phyloP scores from a whole-genome alignment of 2,797 vertebrate species.

The Phrynocephalus vlangalii region DNA sequence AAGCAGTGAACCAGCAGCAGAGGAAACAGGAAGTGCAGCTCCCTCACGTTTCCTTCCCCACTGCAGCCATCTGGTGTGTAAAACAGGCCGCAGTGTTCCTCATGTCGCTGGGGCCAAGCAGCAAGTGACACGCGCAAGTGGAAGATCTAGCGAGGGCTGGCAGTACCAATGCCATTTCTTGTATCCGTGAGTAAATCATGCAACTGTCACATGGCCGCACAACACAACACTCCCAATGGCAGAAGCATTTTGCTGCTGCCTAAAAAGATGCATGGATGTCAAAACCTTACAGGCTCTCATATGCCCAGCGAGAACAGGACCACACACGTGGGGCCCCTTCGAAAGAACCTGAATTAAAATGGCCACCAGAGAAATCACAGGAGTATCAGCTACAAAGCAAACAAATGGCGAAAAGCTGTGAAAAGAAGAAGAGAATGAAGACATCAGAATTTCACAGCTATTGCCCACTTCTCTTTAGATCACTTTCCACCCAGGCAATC shows the following conservation, averaged over 20 bases:
- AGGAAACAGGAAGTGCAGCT: background rate
- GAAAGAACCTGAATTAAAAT: background rate
- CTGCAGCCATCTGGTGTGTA: background rate
- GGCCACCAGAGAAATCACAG: conserved; percentile 47
- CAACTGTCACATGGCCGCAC: background rate
- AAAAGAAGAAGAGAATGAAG: background rate
- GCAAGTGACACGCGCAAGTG: no score
- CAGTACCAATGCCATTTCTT: background rate
- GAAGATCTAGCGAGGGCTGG: background rate
- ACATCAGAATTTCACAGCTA: conserved; percentile 50
- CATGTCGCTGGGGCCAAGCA: background rate
- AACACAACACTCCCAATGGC: no score
- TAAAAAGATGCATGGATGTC: background rate
- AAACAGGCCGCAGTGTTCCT: background rate
- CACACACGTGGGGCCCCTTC: background rate
- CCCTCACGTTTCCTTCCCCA: background rate
- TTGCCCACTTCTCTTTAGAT: conserved; percentile 1
- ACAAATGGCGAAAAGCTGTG: conserved; percentile 18
- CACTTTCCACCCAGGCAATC: conserved; percentile 27
- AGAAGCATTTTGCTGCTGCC: background rate
- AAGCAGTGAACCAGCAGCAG: background rate
- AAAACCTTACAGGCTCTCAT: no score
- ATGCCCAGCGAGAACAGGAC: background rate
- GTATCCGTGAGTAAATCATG: background rate
- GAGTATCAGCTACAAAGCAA: conserved; percentile 8